Evolutionary conservation across 2,797 vertebrate genomes (phyloP).

Genomic region (Gymnoscopelus braueri): DNA sequence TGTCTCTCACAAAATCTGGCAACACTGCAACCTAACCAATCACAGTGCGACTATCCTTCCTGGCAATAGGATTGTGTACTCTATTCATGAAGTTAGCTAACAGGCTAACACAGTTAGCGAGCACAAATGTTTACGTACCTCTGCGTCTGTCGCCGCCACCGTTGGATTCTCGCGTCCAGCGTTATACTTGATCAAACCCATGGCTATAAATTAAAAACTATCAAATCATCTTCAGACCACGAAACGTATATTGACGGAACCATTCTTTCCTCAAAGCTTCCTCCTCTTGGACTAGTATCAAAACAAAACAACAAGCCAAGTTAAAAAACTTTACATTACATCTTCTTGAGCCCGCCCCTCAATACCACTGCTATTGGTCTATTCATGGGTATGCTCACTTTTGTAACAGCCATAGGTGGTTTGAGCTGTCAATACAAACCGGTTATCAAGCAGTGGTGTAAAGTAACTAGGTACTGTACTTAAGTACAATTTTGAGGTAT

Average conservation of each 20-base stretch:
- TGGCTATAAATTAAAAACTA: neutral
- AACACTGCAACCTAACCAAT: too few species aligned
- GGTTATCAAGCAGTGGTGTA: neutral
- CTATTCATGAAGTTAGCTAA: too few species aligned
- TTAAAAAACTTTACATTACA: slow-evolving; percentile 30
- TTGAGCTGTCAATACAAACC: slow-evolving; percentile 34
- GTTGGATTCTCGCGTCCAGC: slow-evolving; percentile 34
- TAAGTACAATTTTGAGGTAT: too few species aligned
- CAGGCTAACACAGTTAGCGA: too few species aligned
- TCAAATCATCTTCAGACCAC: neutral
- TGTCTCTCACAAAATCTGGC: too few species aligned
- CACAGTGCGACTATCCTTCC: too few species aligned
- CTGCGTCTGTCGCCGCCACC: slow-evolving; percentile 30
- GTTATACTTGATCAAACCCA: slow-evolving; percentile 36
- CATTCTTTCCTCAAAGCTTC: slow-evolving; percentile 23
- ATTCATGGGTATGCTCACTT: neutral
- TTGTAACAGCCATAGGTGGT: slow-evolving; percentile 42
- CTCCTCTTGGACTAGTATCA: neutral
- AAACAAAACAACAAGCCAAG: slow-evolving; percentile 40
- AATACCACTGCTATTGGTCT: slow-evolving; percentile 57
- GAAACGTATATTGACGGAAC: neutral
- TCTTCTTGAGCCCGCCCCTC: slow-evolving; percentile 4
- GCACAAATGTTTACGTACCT: slow-evolving; percentile 44
- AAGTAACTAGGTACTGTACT: neutral
- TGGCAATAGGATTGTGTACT: too few species aligned